A percentile compares a stretch with the other conserved stretches of the same genome.
phyloP scores from a whole-genome alignment of 2,113 vertebrate genomes.

The Laticauda laticaudata region DNA sequence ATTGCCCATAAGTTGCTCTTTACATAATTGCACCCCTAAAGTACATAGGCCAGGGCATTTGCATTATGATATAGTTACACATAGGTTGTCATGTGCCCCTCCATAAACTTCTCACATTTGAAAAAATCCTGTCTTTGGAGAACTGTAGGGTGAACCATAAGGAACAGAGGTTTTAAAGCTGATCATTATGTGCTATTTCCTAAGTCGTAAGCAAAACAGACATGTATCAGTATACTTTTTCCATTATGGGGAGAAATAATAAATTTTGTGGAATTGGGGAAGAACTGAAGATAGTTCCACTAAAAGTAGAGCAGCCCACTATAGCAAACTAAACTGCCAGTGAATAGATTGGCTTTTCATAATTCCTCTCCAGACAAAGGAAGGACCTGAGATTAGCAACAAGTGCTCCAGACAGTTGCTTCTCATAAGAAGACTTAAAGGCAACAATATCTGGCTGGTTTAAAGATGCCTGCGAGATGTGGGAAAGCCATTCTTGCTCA shows the following conservation, averaged over 20 bases:
- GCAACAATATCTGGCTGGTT: neutral
- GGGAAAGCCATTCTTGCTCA: neutral
- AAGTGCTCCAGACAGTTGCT: neutral
- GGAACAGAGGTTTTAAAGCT: neutral
- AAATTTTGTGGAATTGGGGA: neutral
- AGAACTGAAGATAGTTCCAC: neutral
- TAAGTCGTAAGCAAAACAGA: too few species aligned
- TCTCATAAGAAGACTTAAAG: neutral
- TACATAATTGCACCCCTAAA: neutral
- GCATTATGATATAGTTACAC: neutral
- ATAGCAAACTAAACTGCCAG: neutral
- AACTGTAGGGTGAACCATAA: neutral
- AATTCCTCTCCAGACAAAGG: too few species aligned
- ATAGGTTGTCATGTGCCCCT: neutral
- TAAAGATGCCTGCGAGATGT: neutral
- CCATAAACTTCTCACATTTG: neutral
- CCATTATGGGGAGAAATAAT: neutral
- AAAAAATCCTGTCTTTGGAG: neutral
- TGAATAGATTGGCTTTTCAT: neutral
- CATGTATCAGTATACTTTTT: neutral
- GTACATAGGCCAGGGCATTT: neutral
- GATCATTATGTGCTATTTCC: neutral
- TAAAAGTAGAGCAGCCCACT: neutral
- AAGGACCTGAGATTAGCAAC: neutral
- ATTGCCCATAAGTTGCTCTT: neutral